Evolutionary conservation across 1,140 invertebrate species (phyloP).

Genomic region (Diachasmimorpha longicaudata): DNA sequence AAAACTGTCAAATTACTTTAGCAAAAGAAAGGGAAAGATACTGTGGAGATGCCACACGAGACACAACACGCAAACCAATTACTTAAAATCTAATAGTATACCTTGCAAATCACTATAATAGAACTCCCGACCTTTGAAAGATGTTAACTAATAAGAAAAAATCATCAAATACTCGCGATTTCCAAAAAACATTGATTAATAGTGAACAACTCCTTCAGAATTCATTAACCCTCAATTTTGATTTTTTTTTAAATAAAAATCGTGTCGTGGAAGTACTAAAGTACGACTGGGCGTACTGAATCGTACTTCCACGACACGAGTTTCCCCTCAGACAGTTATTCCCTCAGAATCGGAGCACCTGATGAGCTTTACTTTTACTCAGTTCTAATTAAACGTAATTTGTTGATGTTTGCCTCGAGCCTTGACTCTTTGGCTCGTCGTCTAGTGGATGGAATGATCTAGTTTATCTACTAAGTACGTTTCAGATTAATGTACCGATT

Average conservation of each 20-base stretch:
- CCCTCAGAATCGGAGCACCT: constrained; percentile 10
- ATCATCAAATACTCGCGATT: too few species aligned
- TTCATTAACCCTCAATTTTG: constrained; percentile 5
- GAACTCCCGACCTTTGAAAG: neutral
- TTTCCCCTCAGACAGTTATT: neutral
- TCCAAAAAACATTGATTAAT: neutral
- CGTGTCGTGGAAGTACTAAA: constrained; percentile 29
- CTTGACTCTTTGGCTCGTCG: too few species aligned
- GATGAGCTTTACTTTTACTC: constrained; percentile 16
- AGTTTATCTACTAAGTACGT: neutral
- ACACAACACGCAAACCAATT: neutral
- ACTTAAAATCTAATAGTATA: neutral
- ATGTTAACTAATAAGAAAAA: neutral
- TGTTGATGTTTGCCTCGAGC: neutral
- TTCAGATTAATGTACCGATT: constrained; percentile 15
- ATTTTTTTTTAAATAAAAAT: constrained; percentile 7
- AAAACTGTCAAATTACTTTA: neutral
- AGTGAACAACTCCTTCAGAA: neutral
- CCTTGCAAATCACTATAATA: neutral
- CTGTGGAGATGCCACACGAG: neutral
- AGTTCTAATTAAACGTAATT: neutral
- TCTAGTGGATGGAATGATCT: neutral
- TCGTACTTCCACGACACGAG: constrained; percentile 28
- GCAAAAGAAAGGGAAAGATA: neutral
- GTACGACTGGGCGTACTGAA: neutral